These are phyloP conservation scores for Actinostola sp. DNA, from an alignment of 92 coral and sea anemone genomes.

Conservation along the genomic window DNA sequence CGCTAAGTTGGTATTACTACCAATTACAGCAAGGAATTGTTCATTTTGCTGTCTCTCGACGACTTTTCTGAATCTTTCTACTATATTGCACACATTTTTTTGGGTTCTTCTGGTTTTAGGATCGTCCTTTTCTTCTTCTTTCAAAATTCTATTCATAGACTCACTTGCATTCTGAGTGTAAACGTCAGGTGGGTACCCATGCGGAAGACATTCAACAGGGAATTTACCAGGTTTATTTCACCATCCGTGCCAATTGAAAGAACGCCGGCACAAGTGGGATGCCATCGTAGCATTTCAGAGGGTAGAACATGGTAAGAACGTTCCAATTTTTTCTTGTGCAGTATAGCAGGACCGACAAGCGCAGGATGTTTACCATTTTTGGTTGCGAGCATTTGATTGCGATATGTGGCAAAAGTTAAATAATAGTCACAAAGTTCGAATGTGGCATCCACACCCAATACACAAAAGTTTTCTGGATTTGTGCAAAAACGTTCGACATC, in stretches of 20 bases:
- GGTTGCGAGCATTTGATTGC: constrained; percentile 32
- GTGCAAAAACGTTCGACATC: neutral
- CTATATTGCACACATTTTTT: constrained; percentile 13
- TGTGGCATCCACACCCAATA: constrained; percentile 33
- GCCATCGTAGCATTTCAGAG: constrained; percentile 35
- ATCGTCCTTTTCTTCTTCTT: constrained; percentile 18
- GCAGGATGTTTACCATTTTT: constrained; percentile 20
- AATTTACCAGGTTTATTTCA: constrained; percentile 37
- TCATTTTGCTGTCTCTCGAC: constrained; percentile 36
- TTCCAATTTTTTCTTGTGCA: constrained; percentile 16
- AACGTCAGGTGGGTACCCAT: constrained; percentile 28
- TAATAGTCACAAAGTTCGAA: constrained; percentile 36
- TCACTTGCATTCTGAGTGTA: constrained; percentile 46
- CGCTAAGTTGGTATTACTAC: constrained; percentile 31
- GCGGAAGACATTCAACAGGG: constrained; percentile 19
- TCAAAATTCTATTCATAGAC: constrained; percentile 31
- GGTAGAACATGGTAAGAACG: constrained; percentile 11
- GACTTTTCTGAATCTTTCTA: constrained; percentile 28
- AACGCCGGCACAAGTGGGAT: constrained; percentile 38
- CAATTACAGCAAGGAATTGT: constrained; percentile 40
- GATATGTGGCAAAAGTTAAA: constrained; percentile 34
- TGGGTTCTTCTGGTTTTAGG: neutral
- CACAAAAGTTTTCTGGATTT: constrained; percentile 35
- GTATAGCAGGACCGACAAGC: constrained; percentile 25
- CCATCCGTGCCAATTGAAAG: constrained; percentile 22